These are phyloP conservation scores for Festucalex cinctus DNA, from an alignment of 2,113 vertebrate species.

Conservation along the genomic window DNA sequence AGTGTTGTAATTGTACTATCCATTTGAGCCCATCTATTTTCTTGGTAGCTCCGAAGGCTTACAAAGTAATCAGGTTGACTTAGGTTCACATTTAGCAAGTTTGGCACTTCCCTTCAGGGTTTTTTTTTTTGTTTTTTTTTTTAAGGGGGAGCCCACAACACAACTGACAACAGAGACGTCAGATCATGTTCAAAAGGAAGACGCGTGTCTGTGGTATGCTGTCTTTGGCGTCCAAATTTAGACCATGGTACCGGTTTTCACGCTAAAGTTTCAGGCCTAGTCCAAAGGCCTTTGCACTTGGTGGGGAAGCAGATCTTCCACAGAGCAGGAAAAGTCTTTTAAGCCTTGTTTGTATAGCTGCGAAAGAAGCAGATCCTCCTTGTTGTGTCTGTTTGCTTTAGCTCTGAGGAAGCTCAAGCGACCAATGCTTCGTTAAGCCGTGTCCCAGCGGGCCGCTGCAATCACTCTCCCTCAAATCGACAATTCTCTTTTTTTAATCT, in stretches of 20 bases:
- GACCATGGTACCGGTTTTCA: slow-evolving; percentile 31
- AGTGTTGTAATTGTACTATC: too few species aligned
- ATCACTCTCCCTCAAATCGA: background rate
- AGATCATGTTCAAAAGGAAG: slow-evolving; percentile 62
- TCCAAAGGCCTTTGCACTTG: slow-evolving; percentile 50
- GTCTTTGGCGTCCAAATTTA: slow-evolving; percentile 49
- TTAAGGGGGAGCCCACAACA: slow-evolving; percentile 1
- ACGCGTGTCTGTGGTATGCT: slow-evolving; percentile 42
- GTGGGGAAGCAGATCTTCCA: slow-evolving; percentile 47
- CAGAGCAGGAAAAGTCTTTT: slow-evolving; percentile 37
- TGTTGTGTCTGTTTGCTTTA: slow-evolving; percentile 63
- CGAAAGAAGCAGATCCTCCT: slow-evolving; percentile 7
- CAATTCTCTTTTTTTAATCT: too few species aligned
- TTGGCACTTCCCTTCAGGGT: background rate
- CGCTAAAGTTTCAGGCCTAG: slow-evolving; percentile 18
- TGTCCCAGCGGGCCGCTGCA: slow-evolving; percentile 10
- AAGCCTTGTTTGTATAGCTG: background rate
- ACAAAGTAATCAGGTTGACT: background rate
- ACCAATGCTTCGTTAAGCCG: slow-evolving; percentile 36
- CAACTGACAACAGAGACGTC: slow-evolving; percentile 53
- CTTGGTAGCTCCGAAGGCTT: background rate
- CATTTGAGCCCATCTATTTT: too few species aligned
- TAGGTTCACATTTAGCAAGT: background rate
- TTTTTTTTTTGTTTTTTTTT: background rate
- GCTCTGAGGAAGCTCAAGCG: slow-evolving; percentile 59